phyloP scores from a whole-genome alignment of 1,140 invertebrate genomes.

The Nephila pilipes region DNA sequence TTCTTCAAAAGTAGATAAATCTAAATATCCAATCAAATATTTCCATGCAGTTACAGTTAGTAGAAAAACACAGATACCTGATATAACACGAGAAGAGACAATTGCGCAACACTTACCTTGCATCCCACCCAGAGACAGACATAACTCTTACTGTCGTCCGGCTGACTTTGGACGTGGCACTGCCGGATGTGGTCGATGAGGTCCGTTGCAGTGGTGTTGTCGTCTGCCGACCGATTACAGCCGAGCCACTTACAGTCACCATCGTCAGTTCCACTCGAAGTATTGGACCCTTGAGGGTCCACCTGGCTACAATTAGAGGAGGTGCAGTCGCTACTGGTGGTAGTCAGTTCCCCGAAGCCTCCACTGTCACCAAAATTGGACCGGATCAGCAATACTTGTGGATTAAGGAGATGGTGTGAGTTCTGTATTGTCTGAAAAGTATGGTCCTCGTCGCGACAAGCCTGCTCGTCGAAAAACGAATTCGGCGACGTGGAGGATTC shows the following conservation, averaged over 20 bases:
- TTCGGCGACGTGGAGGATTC: constrained; percentile 51
- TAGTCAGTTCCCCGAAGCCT: background rate
- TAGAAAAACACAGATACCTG: no score
- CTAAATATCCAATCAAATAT: no score
- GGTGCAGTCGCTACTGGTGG: constrained; percentile 25
- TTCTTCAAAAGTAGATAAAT: no score
- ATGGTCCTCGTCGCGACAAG: background rate
- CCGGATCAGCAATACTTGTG: constrained; percentile 63
- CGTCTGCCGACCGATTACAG: constrained; percentile 48
- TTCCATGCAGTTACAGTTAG: no score
- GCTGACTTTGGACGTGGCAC: constrained; percentile 67
- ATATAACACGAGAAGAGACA: no score
- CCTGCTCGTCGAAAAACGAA: constrained; percentile 17
- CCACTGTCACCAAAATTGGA: constrained; percentile 43
- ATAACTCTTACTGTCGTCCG: constrained; percentile 45
- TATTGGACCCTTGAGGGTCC: background rate
- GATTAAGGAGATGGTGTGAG: constrained; percentile 52
- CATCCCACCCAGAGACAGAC: constrained; percentile 70
- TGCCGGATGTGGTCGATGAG: constrained; percentile 64
- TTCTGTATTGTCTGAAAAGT: constrained; percentile 37
- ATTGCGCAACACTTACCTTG: constrained; percentile 83
- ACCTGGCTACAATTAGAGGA: constrained; percentile 53
- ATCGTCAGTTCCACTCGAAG: constrained; percentile 12
- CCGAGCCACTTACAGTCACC: constrained; percentile 66
- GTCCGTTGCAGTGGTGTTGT: constrained; percentile 48